Base-by-base conservation (phyloP, 2,888 invertebrate species). In the Eurytoma californica region DNA sequence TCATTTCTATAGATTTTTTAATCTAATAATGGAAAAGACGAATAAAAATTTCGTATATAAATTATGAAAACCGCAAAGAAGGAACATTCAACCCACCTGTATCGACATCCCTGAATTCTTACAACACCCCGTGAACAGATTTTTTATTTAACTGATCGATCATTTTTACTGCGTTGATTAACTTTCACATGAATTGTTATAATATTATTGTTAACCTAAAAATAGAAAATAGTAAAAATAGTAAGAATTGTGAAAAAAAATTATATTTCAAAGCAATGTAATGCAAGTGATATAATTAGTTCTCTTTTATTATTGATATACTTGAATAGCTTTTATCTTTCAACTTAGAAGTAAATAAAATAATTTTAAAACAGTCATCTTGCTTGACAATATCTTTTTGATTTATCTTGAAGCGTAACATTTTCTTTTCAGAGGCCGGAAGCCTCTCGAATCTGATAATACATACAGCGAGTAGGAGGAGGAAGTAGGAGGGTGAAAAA, bases 401-500 rank as follows among this genome's bases (percentile, higher is more conserved):
- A 80, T 77, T 80, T 77, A 80, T 80, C 80, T 80, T n/a, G 14
- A 28, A 69, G 74, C 57, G 73, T 77, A 69, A 69, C 66, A 69
- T 77, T 77, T 73, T 51, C 77, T 66, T 70, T 77, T 77, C 70
- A 73, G 49, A 69, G 20, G 63, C 74, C 77, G 77, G 77, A 80
- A 77, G 81, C 77, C 63, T 66, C 70, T 73, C 47, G 66, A 60
- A 77, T 79, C 77, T 61, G 76, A 67, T 77, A 76, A 72, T 72
- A 69, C 63, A 57, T 70, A 77, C 68, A 39, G 68, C 57, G 53
- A 74, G 53, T 49, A 13, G 60, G 49, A 14, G 47, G 28, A 65
- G 68, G 65, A 72, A 39, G 39, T 9, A 39, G 68, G 28, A 65
- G 72, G 65, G 77, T 20, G 61, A 65, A 74, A 77, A 77, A 74